Evolutionary conservation across 1,140 invertebrate genomes (phyloP).

Genomic region (Dreissena rostriformis): DNA sequence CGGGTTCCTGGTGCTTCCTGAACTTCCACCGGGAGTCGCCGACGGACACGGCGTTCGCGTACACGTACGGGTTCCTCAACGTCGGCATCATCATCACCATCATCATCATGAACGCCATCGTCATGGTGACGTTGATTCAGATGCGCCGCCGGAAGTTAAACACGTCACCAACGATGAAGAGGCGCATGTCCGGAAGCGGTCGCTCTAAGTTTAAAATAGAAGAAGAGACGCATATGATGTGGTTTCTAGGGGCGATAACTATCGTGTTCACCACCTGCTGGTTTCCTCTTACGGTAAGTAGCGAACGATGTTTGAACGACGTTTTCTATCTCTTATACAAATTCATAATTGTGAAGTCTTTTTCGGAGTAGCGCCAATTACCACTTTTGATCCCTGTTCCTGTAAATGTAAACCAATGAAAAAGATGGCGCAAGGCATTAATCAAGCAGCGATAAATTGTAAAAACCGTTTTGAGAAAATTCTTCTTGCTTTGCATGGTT

Average conservation of each 20-base stretch:
- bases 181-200: conserved; percentile 41
- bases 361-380: too few relatives aligned
- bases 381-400: too few relatives aligned
- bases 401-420: too few relatives aligned
- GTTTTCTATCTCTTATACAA: too few relatives aligned
- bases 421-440: too few relatives aligned
- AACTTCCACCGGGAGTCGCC: conserved; percentile 79
- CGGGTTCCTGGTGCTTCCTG: conserved; percentile 81
- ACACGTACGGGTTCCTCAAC: conserved; percentile 75
- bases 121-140: conserved; percentile 74
- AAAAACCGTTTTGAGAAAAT: too few relatives aligned
- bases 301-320: too few relatives aligned
- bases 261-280: conserved; percentile 80
- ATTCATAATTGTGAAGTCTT: too few relatives aligned
- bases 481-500: too few relatives aligned
- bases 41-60: conserved; percentile 72
- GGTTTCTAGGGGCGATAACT: conserved; percentile 81
- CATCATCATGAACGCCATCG: conserved; percentile 75
- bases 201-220: conserved; percentile 70
- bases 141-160: conserved; percentile 70
- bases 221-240: conserved; percentile 81
- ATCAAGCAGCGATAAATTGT: too few relatives aligned
- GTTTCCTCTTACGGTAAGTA: conserved; percentile 81
- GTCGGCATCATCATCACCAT: conserved; percentile 74
- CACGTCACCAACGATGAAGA: conserved; percentile 64